phyloP scores from a whole-genome alignment of 2,888 invertebrate genomes.

The Zaprionus lineosus region DNA sequence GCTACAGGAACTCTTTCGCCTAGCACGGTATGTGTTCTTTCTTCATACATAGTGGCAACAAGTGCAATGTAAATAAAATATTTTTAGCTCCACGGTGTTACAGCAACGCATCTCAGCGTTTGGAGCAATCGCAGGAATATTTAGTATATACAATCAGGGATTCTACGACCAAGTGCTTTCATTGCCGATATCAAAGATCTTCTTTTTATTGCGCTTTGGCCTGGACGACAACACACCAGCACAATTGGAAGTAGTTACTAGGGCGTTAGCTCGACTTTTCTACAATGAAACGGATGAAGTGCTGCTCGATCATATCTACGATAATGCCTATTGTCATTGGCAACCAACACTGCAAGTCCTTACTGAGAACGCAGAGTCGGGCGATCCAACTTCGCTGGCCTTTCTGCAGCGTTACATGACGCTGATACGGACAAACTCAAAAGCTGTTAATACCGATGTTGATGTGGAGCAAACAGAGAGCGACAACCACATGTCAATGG shows the following conservation, averaged over 20 bases:
- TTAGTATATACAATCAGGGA: constrained; percentile 89
- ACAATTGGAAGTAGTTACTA: constrained; percentile 89
- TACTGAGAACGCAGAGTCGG: constrained; percentile 48
- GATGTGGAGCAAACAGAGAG: constrained; percentile 79
- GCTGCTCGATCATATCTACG: constrained; percentile 86
- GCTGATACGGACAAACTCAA: constrained; percentile 68
- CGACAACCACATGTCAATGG: constrained; percentile 86
- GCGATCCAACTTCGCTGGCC: constrained; percentile 82
- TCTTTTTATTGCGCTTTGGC: constrained; percentile 92
- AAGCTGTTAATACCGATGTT: constrained; percentile 75
- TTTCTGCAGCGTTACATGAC: constrained; percentile 85
- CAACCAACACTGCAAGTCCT: constrained; percentile 85
- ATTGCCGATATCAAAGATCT: constrained; percentile 89
- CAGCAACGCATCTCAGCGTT: constrained; percentile 93
- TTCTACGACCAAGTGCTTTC: constrained; percentile 90
- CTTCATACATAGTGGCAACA: too few relatives aligned
- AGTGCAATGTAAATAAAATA: not conserved
- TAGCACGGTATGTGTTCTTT: constrained; percentile 85
- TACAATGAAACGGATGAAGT: constrained; percentile 91
- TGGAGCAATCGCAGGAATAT: constrained; percentile 90
- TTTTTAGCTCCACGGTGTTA: constrained; percentile 86
- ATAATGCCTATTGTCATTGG: constrained; percentile 86
- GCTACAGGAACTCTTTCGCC: constrained; percentile 92
- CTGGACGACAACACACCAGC: constrained; percentile 91
- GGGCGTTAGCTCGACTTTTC: constrained; percentile 89